Evolutionary conservation across 1,140 invertebrate species (phyloP), one percentile per base, ranked within the genome.

Genomic region (Acromyrmex heyeri): DNA sequence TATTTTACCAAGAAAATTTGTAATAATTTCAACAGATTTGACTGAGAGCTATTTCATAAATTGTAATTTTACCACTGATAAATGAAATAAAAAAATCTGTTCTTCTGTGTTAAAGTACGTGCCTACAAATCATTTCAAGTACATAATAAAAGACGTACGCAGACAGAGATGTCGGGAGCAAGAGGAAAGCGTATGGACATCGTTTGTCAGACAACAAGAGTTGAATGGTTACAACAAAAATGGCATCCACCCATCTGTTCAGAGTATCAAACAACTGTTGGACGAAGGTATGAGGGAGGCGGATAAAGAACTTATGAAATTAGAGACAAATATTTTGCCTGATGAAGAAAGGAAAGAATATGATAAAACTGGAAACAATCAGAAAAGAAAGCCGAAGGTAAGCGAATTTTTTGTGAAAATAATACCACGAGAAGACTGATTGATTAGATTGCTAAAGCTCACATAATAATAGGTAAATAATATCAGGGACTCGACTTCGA

Each of bases 101-200:
- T 59, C 21, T 64, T 79, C n/a, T 62, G 44, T 34, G n/a, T 91
- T 91, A 5, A 77, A 95, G 95, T 95, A 95, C 62, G 85, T 95
- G 81, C 93, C 94, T 75, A 83, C 90, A 62, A 91, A 91, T 85
- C 92, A 94, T 83, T 94, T 95, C 69, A 94, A 94, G 86, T 53
- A 93, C 48, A 91, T 95, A 79, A 83, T 95, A 6, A 94, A 94
- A 87, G 90, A 92, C 72, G 93, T 95, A 1, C 91, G 85, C 75
- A 93, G 93, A 78, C 89, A 93, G 70, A 92, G 92, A 81, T 87
- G 86, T 2, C 91, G 91, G 70, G 91, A 93, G 12, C 87, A 93
- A 27, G 93, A 94, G 6, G 94, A 95, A 81, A 91, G 86, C 30
- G 64, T 92, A 10, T 95, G 94, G 91, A 82, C 91, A 21, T 89